Percentiles rank a stretch among this genome's conserved stretches.
Conservation (phyloP, 2,797 vertebrate genomes). For the Pantherophis vulpinus region DNA sequence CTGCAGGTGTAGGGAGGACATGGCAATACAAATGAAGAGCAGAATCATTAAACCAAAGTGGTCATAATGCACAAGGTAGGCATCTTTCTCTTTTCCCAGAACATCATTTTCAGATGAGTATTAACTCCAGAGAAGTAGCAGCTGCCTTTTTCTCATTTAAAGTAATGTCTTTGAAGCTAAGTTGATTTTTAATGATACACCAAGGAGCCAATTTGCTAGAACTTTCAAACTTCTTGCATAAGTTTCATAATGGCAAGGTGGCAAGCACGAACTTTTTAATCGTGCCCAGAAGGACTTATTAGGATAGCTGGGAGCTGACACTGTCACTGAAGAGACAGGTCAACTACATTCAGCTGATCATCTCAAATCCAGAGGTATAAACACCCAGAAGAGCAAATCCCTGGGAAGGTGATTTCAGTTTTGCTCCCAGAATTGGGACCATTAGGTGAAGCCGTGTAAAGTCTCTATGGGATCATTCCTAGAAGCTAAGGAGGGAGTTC, state of each 20-base stretch:
- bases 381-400: neutral
- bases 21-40: neutral
- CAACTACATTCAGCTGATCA: constrained; percentile 29
- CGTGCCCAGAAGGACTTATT: constrained; percentile 53
- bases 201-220: constrained; percentile 53
- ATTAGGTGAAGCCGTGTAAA: neutral
- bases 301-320: constrained; percentile 24
- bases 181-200: constrained; percentile 46
- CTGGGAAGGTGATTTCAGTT: neutral
- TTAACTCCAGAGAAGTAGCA: neutral
- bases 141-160: constrained; percentile 33
- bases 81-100: neutral
- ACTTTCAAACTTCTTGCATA: constrained; percentile 11
- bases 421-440: neutral
- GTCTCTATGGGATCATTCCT: neutral
- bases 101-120: neutral
- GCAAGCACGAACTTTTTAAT: constrained; percentile 55
- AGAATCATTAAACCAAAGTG: neutral
- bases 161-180: constrained; percentile 12
- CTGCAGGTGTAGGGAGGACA: neutral
- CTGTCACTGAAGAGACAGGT: constrained; percentile 17
- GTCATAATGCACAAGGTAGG: neutral
- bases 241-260: constrained; percentile 19
- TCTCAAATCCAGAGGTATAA: constrained; percentile 1
- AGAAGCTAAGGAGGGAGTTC: neutral